These are phyloP conservation scores for Crocuta crocuta DNA, from an alignment of 2,113 vertebrate genomes.

Conservation along the genomic window DNA sequence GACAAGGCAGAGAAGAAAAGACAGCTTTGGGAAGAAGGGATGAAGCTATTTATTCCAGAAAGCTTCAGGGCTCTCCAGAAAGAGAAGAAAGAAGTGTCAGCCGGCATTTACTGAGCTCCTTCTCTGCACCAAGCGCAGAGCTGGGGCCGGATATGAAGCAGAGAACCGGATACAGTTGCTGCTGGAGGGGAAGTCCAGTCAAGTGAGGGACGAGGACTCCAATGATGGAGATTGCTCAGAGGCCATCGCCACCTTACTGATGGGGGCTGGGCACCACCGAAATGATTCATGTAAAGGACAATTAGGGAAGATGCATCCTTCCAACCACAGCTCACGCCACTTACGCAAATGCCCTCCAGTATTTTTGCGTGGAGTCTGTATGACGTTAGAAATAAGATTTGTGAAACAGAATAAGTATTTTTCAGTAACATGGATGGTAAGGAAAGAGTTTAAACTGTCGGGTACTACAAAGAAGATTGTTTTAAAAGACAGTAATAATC, in stretches of 20 bases:
- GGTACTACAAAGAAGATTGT: neutral
- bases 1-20: neutral
- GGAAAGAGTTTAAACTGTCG: neutral
- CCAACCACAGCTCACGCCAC: fast-evolving
- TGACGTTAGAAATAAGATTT: neutral
- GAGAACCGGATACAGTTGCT: neutral
- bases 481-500: neutral
- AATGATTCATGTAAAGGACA: neutral
- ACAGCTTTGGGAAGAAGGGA: neutral
- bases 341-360: neutral
- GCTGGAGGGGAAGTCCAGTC: neutral
- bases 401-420: neutral
- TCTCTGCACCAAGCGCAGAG: neutral
- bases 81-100: too few species aligned
- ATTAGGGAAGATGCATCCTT: neutral
- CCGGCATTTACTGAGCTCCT: neutral
- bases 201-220: neutral
- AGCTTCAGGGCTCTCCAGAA: neutral
- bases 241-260: too few species aligned
- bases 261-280: neutral
- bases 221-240: neutral
- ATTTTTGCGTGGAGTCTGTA: neutral
- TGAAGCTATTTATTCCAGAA: neutral
- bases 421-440: neutral
- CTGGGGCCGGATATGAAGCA: too few species aligned